Percentiles rank a stretch among this genome's conserved stretches.
These are phyloP conservation scores for Boulengeromyrus knoepffleri DNA, from an alignment of 2,113 vertebrate species.

Conservation along the genomic window DNA sequence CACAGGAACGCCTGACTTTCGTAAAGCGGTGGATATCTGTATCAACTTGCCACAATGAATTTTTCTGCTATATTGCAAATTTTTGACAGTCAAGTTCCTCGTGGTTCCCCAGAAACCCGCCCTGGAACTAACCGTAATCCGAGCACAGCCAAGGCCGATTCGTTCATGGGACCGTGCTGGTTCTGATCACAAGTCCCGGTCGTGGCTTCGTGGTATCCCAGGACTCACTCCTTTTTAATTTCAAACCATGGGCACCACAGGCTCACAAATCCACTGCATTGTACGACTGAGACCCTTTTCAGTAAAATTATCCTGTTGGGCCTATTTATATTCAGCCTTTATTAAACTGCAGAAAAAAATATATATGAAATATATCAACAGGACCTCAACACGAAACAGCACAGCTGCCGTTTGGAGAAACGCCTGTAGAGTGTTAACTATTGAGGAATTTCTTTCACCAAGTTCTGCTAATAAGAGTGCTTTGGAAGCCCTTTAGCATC, in stretches of 20 bases:
- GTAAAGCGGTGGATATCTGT: background rate
- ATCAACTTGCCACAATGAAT: background rate
- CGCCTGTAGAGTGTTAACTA: background rate
- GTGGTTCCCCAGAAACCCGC: background rate
- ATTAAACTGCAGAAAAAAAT: background rate
- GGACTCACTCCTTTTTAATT: background rate
- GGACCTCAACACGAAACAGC: background rate
- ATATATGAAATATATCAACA: background rate
- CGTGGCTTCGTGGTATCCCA: background rate
- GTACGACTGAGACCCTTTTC: background rate
- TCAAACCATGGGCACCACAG: background rate
- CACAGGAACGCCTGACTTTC: background rate
- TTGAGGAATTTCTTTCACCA: background rate
- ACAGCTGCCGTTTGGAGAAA: background rate
- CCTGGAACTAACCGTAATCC: background rate
- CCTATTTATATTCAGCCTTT: background rate
- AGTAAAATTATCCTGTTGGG: background rate
- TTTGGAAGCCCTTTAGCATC: background rate
- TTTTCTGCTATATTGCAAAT: background rate
- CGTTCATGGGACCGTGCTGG: background rate
- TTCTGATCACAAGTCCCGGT: background rate
- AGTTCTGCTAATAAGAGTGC: background rate
- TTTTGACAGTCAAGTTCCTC: background rate
- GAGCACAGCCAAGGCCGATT: background rate
- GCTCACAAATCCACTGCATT: background rate